Base-by-base conservation (phyloP, 2,888 invertebrate genomes). In the Aquatica leii region DNA sequence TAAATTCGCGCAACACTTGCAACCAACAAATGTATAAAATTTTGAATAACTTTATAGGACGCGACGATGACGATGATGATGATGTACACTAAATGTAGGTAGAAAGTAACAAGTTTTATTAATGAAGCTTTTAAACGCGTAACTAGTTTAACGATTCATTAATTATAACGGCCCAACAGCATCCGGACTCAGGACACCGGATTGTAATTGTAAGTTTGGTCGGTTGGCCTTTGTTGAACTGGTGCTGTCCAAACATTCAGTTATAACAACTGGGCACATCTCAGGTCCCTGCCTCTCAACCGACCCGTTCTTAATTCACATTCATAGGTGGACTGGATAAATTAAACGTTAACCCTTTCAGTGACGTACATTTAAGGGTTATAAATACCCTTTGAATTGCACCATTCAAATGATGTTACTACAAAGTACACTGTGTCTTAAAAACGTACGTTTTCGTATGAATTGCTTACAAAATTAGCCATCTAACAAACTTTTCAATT, bases 221-320 rank as follows among this genome's bases (percentile, higher is more conserved):
- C 20, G 69, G 67, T 66, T 68, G 68, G 67, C 66, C 67, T 68
- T 69, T 71, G 68, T 66, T 68, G 67, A 64, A 70, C 71, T 69
- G 67, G 60, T 66, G 65, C 71, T 66, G 68, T 68, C 70, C 70
- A 70, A 70, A 70, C 67, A 62, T 62, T 54, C 50, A 59, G 62
- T 56, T 66, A 55, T 54, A 63, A 62, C 57, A 67, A 56, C 59
- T 63, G 68, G 64, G 66, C 65, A 67, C 64, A 70, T 68, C 69
- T 68, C 68, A 59, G 69, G 67, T 62, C 67, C 69, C 71, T 69
- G 66, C 66, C 69, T 65, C 70, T 68, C 65, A 68, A 62, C 68
- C 68, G 66, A 65, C 69, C 65, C 67, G 60, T 65, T 68, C 67
- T 69, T 66, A 67, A 67, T 67, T 67, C 68, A 68, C 68, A 71